Evolutionary conservation across 2,797 vertebrate species (phyloP).

Genomic region (Parauchenoglanis punctatus): DNA sequence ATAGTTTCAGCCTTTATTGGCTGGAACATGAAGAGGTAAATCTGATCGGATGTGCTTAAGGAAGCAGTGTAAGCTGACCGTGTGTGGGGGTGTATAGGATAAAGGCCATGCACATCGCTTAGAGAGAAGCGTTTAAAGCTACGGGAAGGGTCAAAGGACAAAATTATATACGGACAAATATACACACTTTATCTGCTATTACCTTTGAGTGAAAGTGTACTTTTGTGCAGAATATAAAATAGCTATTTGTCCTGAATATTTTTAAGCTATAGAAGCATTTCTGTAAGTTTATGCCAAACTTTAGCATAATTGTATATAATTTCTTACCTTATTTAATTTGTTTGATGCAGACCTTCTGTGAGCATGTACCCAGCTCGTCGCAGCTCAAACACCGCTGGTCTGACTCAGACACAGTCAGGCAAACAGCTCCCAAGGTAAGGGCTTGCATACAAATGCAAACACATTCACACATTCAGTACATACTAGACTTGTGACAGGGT

Average conservation of each 20-base stretch:
- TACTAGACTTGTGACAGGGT: background rate
- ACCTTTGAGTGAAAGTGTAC: background rate
- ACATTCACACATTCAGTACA: conserved; percentile 26
- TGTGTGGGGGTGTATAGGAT: conserved; percentile 34
- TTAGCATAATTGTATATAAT: conserved; percentile 45
- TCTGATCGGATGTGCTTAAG: conserved; percentile 41
- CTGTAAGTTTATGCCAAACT: conserved; percentile 3
- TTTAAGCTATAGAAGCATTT: background rate
- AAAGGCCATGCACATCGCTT: conserved; percentile 35
- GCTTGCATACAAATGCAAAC: conserved; percentile 36
- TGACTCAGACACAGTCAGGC: conserved; percentile 79
- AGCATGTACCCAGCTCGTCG: conserved; percentile 79
- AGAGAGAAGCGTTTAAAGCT: conserved; percentile 7
- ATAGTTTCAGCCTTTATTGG: conserved; percentile 48
- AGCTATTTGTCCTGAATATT: background rate
- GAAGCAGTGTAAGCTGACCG: conserved; percentile 30
- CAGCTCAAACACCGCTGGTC: conserved; percentile 83
- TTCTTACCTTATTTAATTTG: conserved; percentile 67
- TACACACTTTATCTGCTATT: background rate
- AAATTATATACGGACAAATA: background rate
- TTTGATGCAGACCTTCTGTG: conserved; percentile 81
- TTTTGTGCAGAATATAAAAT: background rate
- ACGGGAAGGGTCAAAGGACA: conserved; percentile 28
- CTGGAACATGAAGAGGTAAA: conserved; percentile 46
- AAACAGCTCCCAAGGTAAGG: conserved; percentile 81